Conservation (phyloP, 2,113 vertebrate species). For the Meriones unguiculatus region DNA sequence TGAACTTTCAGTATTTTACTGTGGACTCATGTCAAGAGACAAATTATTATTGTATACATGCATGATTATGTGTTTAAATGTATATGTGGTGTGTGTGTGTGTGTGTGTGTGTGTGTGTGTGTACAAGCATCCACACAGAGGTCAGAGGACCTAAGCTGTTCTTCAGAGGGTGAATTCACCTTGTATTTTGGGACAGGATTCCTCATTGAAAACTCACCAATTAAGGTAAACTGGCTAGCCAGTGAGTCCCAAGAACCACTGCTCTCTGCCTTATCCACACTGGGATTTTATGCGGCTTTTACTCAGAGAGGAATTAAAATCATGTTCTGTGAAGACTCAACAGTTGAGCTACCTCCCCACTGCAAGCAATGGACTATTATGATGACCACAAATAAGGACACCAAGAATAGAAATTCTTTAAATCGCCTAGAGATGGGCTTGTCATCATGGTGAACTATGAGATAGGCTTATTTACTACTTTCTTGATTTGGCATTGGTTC, state of each 20-base stretch:
- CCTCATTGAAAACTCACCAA: background rate
- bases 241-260: background rate
- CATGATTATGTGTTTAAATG: background rate
- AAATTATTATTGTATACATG: background rate
- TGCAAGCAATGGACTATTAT: background rate
- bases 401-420: background rate
- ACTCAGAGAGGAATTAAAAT: background rate
- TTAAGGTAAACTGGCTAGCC: background rate
- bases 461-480: background rate
- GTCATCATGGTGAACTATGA: background rate
- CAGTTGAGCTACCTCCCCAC: background rate
- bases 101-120: background rate
- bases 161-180: background rate
- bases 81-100: background rate
- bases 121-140: background rate
- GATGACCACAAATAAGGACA: background rate
- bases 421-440: background rate
- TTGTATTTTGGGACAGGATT: background rate
- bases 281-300: background rate
- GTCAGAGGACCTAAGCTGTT: background rate
- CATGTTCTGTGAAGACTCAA: background rate
- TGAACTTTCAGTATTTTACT: conserved; percentile 19
- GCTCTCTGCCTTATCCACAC: background rate
- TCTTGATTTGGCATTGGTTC: background rate
- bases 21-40: background rate